Evolutionary conservation across 2,888 invertebrate species (phyloP).

Genomic region (Watsonalla binaria): DNA sequence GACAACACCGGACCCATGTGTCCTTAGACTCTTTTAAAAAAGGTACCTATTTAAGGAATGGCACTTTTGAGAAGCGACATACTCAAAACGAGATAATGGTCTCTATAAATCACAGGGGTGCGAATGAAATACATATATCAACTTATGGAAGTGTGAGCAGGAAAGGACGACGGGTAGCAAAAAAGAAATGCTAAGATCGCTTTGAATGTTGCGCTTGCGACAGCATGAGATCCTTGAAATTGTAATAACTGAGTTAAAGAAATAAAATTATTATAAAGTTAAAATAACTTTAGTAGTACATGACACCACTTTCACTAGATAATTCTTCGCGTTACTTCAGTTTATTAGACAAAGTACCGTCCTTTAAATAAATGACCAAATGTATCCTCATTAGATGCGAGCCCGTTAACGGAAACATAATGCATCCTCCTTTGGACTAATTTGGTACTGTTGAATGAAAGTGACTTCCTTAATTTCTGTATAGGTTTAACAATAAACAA

Average conservation of each 20-base stretch:
- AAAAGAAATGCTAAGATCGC: conserved; percentile 44
- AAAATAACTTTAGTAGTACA: no score
- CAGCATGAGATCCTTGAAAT: not conserved
- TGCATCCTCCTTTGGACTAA: conserved; percentile 51
- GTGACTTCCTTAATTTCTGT: conserved; percentile 44
- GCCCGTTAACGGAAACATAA: conserved; percentile 50
- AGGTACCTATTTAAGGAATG: conserved; percentile 62
- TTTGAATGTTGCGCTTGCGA: conserved; percentile 2
- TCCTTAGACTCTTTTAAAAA: conserved; percentile 67
- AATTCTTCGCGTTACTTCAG: no score
- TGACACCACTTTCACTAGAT: no score
- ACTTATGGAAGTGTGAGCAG: conserved; percentile 23
- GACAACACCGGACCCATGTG: conserved; percentile 68
- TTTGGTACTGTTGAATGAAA: conserved; percentile 55
- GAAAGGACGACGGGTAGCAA: conserved; percentile 47
- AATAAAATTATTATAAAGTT: no score
- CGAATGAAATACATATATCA: conserved; percentile 47
- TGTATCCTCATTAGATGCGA: conserved; percentile 29
- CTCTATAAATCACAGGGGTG: conserved; percentile 64
- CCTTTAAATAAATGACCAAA: not conserved
- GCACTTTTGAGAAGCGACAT: conserved; percentile 52
- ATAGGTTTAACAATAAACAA: conserved; percentile 16
- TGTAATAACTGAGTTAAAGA: not conserved
- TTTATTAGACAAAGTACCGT: not conserved
- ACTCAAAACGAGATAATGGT: conserved; percentile 50